Evolutionary conservation across 2,113 vertebrate species (phyloP), one percentile per base, ranked within the genome.

Genomic region (Otus sunia): DNA sequence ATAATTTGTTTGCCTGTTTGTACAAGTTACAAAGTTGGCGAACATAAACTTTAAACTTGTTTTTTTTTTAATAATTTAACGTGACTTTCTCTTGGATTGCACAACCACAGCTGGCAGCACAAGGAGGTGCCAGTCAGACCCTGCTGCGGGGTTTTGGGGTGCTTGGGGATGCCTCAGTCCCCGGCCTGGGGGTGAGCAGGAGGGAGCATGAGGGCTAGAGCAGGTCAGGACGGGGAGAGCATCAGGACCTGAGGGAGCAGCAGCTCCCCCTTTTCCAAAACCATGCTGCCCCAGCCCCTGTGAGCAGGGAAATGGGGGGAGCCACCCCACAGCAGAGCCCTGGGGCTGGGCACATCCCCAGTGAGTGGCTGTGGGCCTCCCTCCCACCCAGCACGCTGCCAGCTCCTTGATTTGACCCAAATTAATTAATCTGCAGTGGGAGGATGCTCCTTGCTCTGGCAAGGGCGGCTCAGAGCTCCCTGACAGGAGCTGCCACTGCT

Each of bases 21-120:
- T 94, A 88, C 92, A 92, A 91, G 94, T 97, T 80, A 93, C 72
- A 94, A 87, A 96, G 59, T 32, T 50, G 92, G 84, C 4, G 49
- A 95, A 76, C 10, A 12, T 67, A 8, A 47, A 67, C 73, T 79
- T 87, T 66, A 58, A 93, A 74, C 88, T 86, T 12, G 2, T 20
- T 20, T 5, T 19, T 39, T 77, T 72, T 94, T 74, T 69, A 73
- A 29, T 3, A 59, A 50, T 68, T 95, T 50, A 63, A 85, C 0
- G 8, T 9, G 53, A 58, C 23, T 74, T 92, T 73, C 84, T 92
- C 66, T 68, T 36, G 74, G 63, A 12, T 27, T 19, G 81, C 67
- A 60, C 80, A 76, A 67, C 43, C 5, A 5, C 77, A 86, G 91
- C 78, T 5, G 9, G 55, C 69, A 91, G 89, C 69, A 88, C 15